Conservation (phyloP, 2,113 vertebrate species). For the Ammodytes dubius region DNA sequence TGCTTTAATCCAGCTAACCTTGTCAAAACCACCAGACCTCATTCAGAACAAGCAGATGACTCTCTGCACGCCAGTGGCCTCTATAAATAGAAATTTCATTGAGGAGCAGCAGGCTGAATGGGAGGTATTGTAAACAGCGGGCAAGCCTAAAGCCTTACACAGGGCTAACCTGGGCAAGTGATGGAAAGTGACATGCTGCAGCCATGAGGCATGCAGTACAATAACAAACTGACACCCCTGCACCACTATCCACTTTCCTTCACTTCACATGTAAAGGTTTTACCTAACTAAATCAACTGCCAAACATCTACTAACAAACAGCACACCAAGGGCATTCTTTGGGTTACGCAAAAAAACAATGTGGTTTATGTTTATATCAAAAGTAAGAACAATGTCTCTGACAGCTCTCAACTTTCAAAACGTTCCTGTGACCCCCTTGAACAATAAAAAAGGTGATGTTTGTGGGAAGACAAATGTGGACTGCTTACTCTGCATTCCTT, state of each 20-base stretch:
- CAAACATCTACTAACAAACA: conserved; percentile 12
- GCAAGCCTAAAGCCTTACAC: conserved; percentile 75
- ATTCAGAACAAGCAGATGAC: conserved; percentile 85
- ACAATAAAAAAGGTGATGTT: conserved; percentile 28
- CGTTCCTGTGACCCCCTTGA: conserved; percentile 10
- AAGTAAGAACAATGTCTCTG: conserved; percentile 25
- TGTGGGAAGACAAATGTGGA: conserved; percentile 18
- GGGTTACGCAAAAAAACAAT: conserved; percentile 54
- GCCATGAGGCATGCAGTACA: conserved; percentile 61
- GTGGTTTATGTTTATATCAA: conserved; percentile 36
- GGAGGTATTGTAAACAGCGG: conserved; percentile 82
- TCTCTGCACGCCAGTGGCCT: conserved; percentile 73
- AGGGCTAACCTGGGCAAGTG: conserved; percentile 79
- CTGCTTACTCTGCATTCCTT: conserved; percentile 4
- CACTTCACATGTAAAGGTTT: conserved; percentile 36
- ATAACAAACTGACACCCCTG: conserved; percentile 69
- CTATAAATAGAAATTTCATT: conserved; percentile 87
- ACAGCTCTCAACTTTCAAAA: conserved; percentile 26
- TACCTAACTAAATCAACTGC: conserved; percentile 21
- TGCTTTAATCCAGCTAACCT: conserved; percentile 82
- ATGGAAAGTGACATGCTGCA: conserved; percentile 79
- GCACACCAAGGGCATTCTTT: conserved; percentile 45
- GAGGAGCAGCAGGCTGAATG: conserved; percentile 82
- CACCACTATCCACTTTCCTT: conserved; percentile 49
- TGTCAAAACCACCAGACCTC: conserved; percentile 82